phyloP scores from a whole-genome alignment of 1,140 invertebrate species.

The Apis dorsata region DNA sequence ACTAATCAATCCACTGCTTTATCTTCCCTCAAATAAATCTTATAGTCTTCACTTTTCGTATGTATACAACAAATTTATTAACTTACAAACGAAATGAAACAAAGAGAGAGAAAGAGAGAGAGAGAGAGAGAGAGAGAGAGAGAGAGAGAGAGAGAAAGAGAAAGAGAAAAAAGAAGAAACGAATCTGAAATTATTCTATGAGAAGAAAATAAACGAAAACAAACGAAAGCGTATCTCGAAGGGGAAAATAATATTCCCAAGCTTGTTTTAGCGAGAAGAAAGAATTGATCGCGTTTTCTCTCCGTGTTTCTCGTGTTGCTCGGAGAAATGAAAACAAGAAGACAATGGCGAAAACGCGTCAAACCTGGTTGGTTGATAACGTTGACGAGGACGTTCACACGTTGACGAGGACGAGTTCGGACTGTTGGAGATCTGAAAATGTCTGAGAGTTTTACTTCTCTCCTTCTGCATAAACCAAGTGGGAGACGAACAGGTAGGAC shows the following conservation, averaged over 20 bases:
- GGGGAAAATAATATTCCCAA: background rate
- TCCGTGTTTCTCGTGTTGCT: background rate
- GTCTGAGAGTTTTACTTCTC: slow-evolving; percentile 72
- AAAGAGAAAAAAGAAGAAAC: background rate
- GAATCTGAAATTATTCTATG: too few relatives aligned
- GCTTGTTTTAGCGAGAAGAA: background rate
- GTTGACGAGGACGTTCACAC: slow-evolving; percentile 49
- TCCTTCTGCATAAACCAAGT: slow-evolving; percentile 32
- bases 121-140: background rate
- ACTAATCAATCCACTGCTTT: slow-evolving; percentile 1
- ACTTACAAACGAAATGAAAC: too few relatives aligned
- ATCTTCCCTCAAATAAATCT: background rate
- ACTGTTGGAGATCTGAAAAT: slow-evolving; percentile 72
- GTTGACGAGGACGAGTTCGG: slow-evolving; percentile 61
- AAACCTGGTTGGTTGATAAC: slow-evolving; percentile 13
- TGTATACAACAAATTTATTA: background rate
- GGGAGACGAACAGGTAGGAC: slow-evolving; percentile 58
- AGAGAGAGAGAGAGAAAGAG: background rate
- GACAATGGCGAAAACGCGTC: slow-evolving; percentile 22
- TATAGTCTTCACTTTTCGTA: too few relatives aligned
- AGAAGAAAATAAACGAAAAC: too few relatives aligned
- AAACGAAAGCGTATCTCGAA: background rate
- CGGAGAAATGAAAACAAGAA: slow-evolving; percentile 8
- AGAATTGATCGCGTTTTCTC: background rate
- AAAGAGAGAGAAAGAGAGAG: too few relatives aligned